phyloP scores from a whole-genome alignment of 2,113 vertebrate species.

The Caloenas nicobarica region DNA sequence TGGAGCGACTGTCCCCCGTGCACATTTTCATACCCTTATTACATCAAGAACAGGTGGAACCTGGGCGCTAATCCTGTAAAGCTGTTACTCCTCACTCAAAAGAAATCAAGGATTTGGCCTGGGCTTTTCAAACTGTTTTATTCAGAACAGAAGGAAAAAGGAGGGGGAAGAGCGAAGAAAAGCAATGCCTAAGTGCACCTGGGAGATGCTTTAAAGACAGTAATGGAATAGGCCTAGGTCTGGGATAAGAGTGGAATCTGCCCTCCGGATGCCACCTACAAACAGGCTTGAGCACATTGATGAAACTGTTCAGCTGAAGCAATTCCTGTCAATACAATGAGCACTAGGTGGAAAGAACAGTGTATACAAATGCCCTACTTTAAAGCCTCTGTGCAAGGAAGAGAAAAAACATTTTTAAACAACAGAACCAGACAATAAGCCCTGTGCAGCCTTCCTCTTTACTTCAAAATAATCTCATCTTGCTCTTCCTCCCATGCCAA shows the following conservation, averaged over 20 bases:
- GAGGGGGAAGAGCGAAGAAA: background rate
- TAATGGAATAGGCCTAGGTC: conserved; percentile 38
- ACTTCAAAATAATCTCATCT: background rate
- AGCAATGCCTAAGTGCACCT: conserved; percentile 48
- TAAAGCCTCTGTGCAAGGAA: conserved; percentile 28
- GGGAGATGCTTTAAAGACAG: conserved; percentile 58
- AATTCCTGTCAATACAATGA: conserved; percentile 76
- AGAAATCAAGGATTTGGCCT: background rate
- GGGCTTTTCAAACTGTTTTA: background rate
- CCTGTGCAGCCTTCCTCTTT: background rate
- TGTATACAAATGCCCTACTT: conserved; percentile 68
- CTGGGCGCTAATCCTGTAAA: conserved; percentile 11
- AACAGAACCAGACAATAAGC: background rate
- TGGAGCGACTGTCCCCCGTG: background rate
- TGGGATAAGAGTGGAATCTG: conserved; percentile 70
- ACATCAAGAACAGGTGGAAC: background rate
- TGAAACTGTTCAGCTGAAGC: conserved; percentile 55
- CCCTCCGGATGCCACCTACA: conserved; percentile 69
- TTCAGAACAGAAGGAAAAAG: background rate
- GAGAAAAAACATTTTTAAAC: conserved; percentile 29
- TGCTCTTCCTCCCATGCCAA: background rate
- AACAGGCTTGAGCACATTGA: conserved; percentile 65
- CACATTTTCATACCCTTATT: background rate
- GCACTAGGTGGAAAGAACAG: conserved; percentile 38
- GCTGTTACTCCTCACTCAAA: background rate